A percentile compares a stretch with the other conserved stretches of the same genome.
Evolutionary conservation across 2,888 invertebrate species (phyloP).

Genomic region (Coelogynopora nodosa): DNA sequence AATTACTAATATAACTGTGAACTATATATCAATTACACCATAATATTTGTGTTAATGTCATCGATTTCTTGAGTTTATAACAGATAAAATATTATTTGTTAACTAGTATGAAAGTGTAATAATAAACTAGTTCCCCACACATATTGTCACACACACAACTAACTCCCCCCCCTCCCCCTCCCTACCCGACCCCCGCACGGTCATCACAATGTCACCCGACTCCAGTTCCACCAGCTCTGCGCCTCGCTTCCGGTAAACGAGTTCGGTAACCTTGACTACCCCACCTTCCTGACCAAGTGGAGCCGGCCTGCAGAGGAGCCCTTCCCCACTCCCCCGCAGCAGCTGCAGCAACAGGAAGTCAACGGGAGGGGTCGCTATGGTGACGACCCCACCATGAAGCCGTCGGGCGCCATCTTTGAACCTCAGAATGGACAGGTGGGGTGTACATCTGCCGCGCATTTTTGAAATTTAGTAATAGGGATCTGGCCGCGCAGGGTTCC

Average conservation of each 20-base stretch:
- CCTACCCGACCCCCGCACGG: no score
- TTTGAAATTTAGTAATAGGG: no score
- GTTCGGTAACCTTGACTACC: slow-evolving; percentile 57
- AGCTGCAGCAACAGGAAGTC: background rate
- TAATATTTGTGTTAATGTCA: no score
- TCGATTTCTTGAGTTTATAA: no score
- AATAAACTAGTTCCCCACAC: no score
- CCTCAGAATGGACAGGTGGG: slow-evolving; percentile 25
- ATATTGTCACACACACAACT: no score
- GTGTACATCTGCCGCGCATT: background rate
- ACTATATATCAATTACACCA: no score
- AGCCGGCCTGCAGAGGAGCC: background rate
- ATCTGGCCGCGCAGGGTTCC: no score
- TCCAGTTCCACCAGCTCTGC: slow-evolving; percentile 54
- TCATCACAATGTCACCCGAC: background rate
- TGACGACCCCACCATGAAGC: background rate
- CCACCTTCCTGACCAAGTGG: slow-evolving; percentile 52
- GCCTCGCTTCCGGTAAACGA: slow-evolving; percentile 53
- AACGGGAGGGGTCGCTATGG: background rate
- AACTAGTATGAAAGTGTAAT: no score
- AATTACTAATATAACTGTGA: no score
- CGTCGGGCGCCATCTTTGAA: background rate
- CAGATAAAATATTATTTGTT: no score
- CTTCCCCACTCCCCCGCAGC: background rate
- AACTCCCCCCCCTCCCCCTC: no score